These are phyloP conservation scores for Sander lucioperca DNA, from an alignment of 2,113 vertebrate genomes.

Conservation along the genomic window DNA sequence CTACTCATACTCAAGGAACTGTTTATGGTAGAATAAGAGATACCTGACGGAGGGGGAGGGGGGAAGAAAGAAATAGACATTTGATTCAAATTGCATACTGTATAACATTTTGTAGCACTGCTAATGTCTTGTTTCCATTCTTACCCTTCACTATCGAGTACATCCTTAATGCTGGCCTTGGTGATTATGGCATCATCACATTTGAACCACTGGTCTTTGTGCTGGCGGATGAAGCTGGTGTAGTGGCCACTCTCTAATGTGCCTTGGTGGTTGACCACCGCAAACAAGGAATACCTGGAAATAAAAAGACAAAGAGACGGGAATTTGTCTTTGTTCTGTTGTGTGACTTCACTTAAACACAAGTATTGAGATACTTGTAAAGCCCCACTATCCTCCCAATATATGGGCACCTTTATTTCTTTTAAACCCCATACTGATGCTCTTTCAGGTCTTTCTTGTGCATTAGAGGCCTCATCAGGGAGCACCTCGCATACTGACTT, in stretches of 20 bases:
- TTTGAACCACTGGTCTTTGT: conserved; percentile 99
- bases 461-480: neutral
- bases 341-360: neutral
- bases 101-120: neutral
- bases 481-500: neutral
- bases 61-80: neutral
- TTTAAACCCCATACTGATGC: neutral
- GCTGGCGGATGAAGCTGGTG: conserved; percentile 99
- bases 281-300: conserved; percentile 97
- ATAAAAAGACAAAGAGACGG: neutral
- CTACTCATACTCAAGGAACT: conserved; percentile 98
- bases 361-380: neutral
- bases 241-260: conserved; percentile 99
- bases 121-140: conserved; percentile 41
- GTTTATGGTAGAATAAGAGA: conserved; percentile 98
- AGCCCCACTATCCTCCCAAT: neutral
- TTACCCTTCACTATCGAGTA: conserved; percentile 99
- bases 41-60: conserved; percentile 75
- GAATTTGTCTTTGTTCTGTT: neutral
- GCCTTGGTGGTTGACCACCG: conserved; percentile 99
- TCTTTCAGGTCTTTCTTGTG: neutral
- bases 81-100: neutral
- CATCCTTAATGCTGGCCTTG: conserved; percentile 99
- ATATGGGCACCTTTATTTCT: neutral
- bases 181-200: conserved; percentile 99